Percentiles rank a stretch among this genome's conserved stretches.
Conservation (phyloP, 2,888 invertebrate species). For the Apotomis turbidana region DNA sequence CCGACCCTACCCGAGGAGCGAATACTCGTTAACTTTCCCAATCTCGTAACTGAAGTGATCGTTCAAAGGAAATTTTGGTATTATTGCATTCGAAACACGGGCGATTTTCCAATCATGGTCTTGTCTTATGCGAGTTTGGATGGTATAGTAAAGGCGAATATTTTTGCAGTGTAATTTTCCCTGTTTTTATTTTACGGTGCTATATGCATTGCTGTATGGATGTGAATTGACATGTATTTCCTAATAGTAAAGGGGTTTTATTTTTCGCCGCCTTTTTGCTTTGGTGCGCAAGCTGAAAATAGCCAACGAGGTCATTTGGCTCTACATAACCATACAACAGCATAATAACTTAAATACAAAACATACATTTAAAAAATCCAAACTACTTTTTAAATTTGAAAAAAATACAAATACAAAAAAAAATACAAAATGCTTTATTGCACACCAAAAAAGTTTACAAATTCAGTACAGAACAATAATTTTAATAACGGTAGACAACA, state of each 20-base stretch:
- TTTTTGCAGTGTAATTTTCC: slow-evolving; percentile 44
- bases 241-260: slow-evolving; percentile 26
- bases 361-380: no score
- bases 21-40: background rate
- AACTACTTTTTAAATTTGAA: no score
- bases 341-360: no score
- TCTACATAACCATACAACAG: no score
- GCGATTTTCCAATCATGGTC: background rate
- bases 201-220: slow-evolving; percentile 28
- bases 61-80: background rate
- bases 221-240: slow-evolving; percentile 38
- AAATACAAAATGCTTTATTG: no score
- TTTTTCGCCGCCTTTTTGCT: background rate
- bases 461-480: no score
- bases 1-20: slow-evolving; percentile 39
- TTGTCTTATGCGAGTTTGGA: background rate
- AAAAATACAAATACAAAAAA: no score
- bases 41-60: background rate
- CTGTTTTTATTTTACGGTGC: slow-evolving; percentile 43
- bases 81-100: background rate
- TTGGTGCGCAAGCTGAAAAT: background rate
- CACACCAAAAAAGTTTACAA: no score
- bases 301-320: no score
- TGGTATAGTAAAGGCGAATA: slow-evolving; percentile 16
- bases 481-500: no score